Base-by-base conservation (phyloP, 2,113 vertebrate species). In the Thalassoma bifasciatum region DNA sequence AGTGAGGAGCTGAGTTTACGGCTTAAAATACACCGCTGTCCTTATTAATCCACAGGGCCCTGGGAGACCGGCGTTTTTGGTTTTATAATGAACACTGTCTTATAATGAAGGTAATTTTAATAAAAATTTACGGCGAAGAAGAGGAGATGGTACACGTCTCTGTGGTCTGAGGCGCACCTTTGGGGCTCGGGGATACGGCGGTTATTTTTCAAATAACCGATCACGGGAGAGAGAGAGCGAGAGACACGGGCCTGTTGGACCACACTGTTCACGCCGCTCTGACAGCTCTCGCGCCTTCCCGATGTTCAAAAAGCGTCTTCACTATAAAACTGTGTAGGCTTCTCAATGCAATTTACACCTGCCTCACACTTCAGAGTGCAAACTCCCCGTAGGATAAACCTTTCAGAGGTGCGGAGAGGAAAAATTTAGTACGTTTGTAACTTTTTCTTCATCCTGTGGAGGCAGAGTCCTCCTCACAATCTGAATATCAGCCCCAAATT, bases 11-110 rank as follows among this genome's bases (percentile, higher is more conserved):
- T 85, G 92, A 95, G 94, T 95, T 94, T 94, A 94, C 91, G 86
- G 92, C 94, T 95, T 95, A 94, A 95, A 95, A 95, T 95, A 95
- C 93, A 94, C 92, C 89, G 90, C 93, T 93, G 94, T 94, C 94
- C 94, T 94, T 95, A 95, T 95, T 95, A 95, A 95, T 95, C 94
- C 92, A 82, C 86, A 14, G 72, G 87, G 93, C 93, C 94, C 92
- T 91, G 86, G 67, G 94, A 94, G 94, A 93, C 91, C 84, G 59
- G 89, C 91, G 84, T 90, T 92, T 94, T 93, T 93, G 92, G 89
- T 90, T 93, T 93, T 90, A 93, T 95, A 95, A 94, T 94, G 94
- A 95, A 94, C 90, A 90, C 87, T 86, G 91, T 90, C 90, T 91
- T 91, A 88, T 94, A 93, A 95, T 94, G 93, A 94, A 94, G 94